Evolutionary conservation across 2,888 invertebrate genomes (phyloP), one percentile per base, ranked within the genome.

Genomic region (Cosmopolites sordidus): DNA sequence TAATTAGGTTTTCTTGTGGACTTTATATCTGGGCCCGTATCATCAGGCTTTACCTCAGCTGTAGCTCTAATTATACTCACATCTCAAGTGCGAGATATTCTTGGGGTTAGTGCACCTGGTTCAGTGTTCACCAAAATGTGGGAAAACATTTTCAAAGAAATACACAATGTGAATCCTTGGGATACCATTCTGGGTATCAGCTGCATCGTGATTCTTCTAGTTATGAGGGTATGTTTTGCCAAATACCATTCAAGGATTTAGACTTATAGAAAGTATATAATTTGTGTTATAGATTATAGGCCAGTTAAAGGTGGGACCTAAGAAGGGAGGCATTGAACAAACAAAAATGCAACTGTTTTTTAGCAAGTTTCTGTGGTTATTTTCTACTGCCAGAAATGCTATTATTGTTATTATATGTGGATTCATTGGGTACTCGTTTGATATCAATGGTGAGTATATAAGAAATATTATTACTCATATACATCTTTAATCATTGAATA

Each of bases 1-100:
- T 16, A n/a, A n/a, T n/a, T 65, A 84, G 84, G 92, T 48, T 92
- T 92, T 71, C 77, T 93, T 56, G 85, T 92, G 56, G 90, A 92
- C 73, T 92, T 93, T 70, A 90, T 93, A 22, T 92, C 92, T 1
- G 90, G 90, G 0, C 92, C 92, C 0, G 92, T 93, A 0, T 87
- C 89, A 1, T 89, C 89, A 0, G 92, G 91, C n/a, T 92, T 92
- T 73, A 92, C 92, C 1, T 92, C 92, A 0, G 92, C 92, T 1
- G 92, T 92, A 11, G 91, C 92, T 18, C 78, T 93, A 45, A 89
- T 92, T 66, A 92, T 93, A 63, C 83, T 91, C 40, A 86, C 89
- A 0, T 91, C 92, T 11, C 93, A 93, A 74, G 78, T 92, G 15
- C 91, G 90, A 74, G 88, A 89, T 68, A 76, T 92, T 47, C 78